Conservation (phyloP, 2,888 invertebrate genomes). For the Coenonympha glycerion region DNA sequence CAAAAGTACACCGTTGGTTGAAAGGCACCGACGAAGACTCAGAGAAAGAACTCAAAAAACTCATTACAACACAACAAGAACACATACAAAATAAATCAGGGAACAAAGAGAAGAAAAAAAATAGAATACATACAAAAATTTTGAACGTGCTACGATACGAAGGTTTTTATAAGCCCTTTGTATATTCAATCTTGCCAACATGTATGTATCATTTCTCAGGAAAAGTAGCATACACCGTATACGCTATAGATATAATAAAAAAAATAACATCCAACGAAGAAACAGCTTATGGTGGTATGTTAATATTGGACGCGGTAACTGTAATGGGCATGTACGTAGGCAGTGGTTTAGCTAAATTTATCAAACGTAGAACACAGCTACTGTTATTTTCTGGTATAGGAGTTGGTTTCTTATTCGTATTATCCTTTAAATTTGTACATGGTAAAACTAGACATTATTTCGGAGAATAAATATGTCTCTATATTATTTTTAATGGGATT, state of each 20-base stretch:
- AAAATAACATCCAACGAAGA: slow-evolving; percentile 14
- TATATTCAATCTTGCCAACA: slow-evolving; percentile 4
- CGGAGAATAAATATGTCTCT: slow-evolving; percentile 6
- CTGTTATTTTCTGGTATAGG: slow-evolving; percentile 17
- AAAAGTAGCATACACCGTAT: slow-evolving; percentile 10
- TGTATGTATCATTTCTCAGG: slow-evolving; percentile 11
- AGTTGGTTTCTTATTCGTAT: slow-evolving; percentile 1
- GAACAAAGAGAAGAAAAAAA: neutral
- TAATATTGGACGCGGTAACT: slow-evolving; percentile 22
- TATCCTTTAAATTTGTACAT: slow-evolving; percentile 11
- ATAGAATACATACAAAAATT: neutral
- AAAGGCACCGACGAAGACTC: slow-evolving; percentile 19
- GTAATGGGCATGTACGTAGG: slow-evolving; percentile 37
- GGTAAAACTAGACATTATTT: slow-evolving; percentile 1
- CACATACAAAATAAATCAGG: slow-evolving; percentile 2
- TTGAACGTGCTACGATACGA: slow-evolving; percentile 6
- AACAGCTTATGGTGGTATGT: slow-evolving; percentile 16
- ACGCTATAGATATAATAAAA: slow-evolving; percentile 17
- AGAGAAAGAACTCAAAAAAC: slow-evolving; percentile 23
- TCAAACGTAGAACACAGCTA: slow-evolving; percentile 35
- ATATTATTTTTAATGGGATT: slow-evolving; percentile 17
- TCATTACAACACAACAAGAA: slow-evolving; percentile 19
- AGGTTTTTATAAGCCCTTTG: slow-evolving; percentile 20
- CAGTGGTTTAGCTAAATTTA: slow-evolving; percentile 26
- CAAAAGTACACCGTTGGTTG: slow-evolving; percentile 25